Base-by-base conservation (phyloP, 2,888 invertebrate species). In the Cephus pulcher region DNA sequence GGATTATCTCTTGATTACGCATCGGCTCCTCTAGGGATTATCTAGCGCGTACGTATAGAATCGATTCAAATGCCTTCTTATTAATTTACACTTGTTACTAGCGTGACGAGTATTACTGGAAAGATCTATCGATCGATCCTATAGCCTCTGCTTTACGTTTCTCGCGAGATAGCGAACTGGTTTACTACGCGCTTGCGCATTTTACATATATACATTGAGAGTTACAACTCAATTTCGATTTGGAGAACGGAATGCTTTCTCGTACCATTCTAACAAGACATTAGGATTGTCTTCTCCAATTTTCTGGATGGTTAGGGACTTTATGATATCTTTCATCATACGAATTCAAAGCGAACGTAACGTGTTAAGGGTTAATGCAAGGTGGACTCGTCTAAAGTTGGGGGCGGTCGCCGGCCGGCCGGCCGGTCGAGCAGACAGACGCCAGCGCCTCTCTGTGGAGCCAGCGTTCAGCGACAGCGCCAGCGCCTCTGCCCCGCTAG, bases 351-450 rank as follows among this genome's bases (percentile, higher is more conserved):
- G 15, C 9, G 71, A 71, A 32, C 33, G 32, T 32, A 71, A 35
- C 74, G 30, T 6, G 6, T 6, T 1, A 15, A 33, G 70, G 70
- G 70, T 12, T 32, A 34, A 33, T 34, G 35, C 68, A 70, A 78
- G 76, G 78, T 78, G 78, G 78, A 78, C 78, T 78, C 78, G 78
- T 75, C 78, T 75, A 73, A 68, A 23, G 73, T 75, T 37, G 76
- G 78, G 78, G 78, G 78, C 32, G 78, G 71, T 73, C 73, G 83
- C 82, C 80, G 82, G 82, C 83, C 81, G 77, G 80, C 80, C 84
- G 82, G 84, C 71, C 32, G 71, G 76, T 68, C 69, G 78, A 80
- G 80, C 84, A 83, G 84, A 83, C 85, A 81, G 84, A 86, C 85
- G 84, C 84, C 84, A 85, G 82, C 81, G 82, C 83, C 77, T 37